phyloP scores from a whole-genome alignment of 2,113 vertebrate species.

The Sylvia atricapilla region DNA sequence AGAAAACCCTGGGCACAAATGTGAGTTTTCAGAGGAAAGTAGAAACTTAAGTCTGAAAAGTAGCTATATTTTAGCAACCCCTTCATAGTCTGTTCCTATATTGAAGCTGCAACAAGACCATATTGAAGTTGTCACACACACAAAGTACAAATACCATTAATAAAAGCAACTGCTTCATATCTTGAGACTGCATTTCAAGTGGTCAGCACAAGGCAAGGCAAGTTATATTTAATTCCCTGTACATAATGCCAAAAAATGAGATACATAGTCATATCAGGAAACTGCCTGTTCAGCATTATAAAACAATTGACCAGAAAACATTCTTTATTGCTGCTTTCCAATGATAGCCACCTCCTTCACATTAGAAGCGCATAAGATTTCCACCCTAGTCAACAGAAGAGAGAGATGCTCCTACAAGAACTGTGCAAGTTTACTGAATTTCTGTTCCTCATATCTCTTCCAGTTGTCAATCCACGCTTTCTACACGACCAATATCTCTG shows the following conservation, averaged over 20 bases:
- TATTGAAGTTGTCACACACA: neutral
- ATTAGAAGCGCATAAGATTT: neutral
- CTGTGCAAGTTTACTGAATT: neutral
- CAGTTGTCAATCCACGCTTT: neutral
- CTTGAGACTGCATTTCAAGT: neutral
- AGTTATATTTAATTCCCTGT: neutral
- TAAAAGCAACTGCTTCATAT: neutral
- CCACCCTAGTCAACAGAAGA: neutral
- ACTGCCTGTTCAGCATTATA: neutral
- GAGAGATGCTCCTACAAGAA: neutral
- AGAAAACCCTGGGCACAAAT: neutral
- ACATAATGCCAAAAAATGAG: neutral
- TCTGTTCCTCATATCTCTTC: neutral
- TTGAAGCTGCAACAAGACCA: neutral
- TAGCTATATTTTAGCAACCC: neutral
- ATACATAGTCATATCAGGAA: neutral
- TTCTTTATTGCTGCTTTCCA: neutral
- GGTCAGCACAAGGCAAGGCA: neutral
- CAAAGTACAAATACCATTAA: neutral
- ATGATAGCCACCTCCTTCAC: neutral
- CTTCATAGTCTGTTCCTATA: neutral
- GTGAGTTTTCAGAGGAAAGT: neutral
- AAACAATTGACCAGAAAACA: neutral
- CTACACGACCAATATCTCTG: neutral
- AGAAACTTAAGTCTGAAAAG: neutral